Base-by-base conservation (phyloP, 2,113 vertebrate genomes). In the Benitochromis conjunctus region DNA sequence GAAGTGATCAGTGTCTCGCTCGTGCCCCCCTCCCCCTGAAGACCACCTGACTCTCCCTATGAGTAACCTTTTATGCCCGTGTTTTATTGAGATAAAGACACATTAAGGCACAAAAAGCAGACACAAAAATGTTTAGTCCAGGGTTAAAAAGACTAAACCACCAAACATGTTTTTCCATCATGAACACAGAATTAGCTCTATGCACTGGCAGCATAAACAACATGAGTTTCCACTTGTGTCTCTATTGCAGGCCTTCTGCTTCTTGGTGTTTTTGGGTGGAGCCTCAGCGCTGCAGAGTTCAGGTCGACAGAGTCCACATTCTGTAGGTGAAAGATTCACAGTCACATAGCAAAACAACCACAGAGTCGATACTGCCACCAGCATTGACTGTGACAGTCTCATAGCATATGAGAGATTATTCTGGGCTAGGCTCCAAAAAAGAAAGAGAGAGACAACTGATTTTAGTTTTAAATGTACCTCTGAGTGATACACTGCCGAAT, bases 91-190 rank as follows among this genome's bases (percentile, higher is more conserved):
- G 9, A 43, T 11, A 43, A 43, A 43, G 3, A 43, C 10, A 43
- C 4, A 43, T 4, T 9, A 9, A 21, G 0, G n/a, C 64, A 69
- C 1, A 19, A 66, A 46, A 46, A 6, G 16, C 6, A 51, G 46
- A 48, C 14, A 16, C 46, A 48, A 48, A 69, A 69, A 43, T 24
- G 4, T 1, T 43, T 24, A 66, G 36, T 43, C 0, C 0, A 24
- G 13, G 38, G 12, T 43, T 3, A 12, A 1, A 38, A 36, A 4
- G 3, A 7, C 4, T 0, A 12, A 64, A 64, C 2, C 19, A 38
- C 34, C 7, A 66, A 2, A 0, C 5, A 1, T 3, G 13, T 1
- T 69, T 1, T 46, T 5, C 1, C 36, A 43, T 69, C 38, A 69
- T 16, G 7, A 43, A 69, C 36, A 43, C 7, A 46, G 1, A 69